phyloP scores from a whole-genome alignment of 2,113 vertebrate species.

The Heterocephalus glaber region DNA sequence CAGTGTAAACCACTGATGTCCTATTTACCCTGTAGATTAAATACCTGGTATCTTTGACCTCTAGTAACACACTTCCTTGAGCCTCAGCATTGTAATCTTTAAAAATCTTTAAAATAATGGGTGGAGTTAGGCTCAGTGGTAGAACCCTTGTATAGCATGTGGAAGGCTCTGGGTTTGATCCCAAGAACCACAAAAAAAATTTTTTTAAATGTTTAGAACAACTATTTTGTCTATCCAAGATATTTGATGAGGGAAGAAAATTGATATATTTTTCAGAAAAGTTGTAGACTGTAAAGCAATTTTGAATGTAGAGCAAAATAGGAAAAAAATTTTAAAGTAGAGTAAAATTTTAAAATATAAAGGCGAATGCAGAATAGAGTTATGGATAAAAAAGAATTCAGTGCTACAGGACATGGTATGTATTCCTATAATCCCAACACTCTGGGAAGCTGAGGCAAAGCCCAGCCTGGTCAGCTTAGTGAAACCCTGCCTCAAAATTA shows the following conservation, averaged over 20 bases:
- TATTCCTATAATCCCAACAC: background rate
- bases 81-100: slow-evolving; percentile 39
- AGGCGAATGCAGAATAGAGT: background rate
- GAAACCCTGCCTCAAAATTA: background rate
- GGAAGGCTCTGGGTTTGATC: background rate
- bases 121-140: background rate
- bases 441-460: background rate
- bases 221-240: background rate
- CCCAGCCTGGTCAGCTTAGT: background rate
- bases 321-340: background rate
- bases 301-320: slow-evolving; percentile 4
- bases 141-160: background rate
- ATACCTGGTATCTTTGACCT: slow-evolving; percentile 43
- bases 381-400: background rate
- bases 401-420: no score
- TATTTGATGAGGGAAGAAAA: background rate
- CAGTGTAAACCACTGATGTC: background rate
- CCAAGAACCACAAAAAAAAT: background rate
- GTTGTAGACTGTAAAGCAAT: background rate
- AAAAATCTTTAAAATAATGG: background rate
- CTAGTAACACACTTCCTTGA: slow-evolving; percentile 30
- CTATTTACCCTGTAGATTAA: background rate
- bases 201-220: background rate
- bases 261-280: slow-evolving; percentile 41
- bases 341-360: background rate